phyloP scores from a whole-genome alignment of 2,113 vertebrate species.

The Anser brachyrhynchus region DNA sequence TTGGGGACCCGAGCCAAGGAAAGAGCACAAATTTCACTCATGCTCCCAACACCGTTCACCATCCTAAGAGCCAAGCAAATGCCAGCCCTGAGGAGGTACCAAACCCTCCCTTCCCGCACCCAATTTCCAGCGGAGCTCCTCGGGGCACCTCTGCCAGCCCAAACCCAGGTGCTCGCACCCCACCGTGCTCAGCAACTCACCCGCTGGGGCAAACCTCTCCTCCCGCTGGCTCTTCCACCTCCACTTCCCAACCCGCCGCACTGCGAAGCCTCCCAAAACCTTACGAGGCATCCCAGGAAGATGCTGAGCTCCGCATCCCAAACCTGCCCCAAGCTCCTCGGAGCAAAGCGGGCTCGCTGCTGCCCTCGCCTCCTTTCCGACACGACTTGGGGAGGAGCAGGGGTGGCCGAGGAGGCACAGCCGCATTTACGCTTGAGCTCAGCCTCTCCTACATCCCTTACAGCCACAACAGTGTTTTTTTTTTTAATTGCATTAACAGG shows the following conservation, averaged over 20 bases:
- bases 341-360: neutral
- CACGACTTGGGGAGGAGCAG: fast-evolving
- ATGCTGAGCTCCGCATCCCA: neutral
- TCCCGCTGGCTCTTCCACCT: no score
- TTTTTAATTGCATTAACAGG: neutral
- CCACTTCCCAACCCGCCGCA: no score
- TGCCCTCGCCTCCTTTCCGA: neutral
- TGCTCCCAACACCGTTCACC: neutral
- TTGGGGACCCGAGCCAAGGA: neutral
- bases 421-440: neutral
- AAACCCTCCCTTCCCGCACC: neutral
- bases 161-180: neutral
- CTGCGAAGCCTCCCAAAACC: no score
- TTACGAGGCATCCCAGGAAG: no score
- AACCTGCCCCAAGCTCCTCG: neutral
- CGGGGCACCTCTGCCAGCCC: neutral
- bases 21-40: neutral
- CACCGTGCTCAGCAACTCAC: neutral
- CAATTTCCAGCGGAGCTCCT: neutral
- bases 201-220: neutral
- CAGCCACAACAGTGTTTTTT: neutral
- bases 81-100: neutral
- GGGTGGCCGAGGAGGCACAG: fast-evolving
- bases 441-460: neutral
- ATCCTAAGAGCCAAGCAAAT: neutral